phyloP scores from a whole-genome alignment of 2,797 vertebrate genomes.

The Thripadectes ignobilis region DNA sequence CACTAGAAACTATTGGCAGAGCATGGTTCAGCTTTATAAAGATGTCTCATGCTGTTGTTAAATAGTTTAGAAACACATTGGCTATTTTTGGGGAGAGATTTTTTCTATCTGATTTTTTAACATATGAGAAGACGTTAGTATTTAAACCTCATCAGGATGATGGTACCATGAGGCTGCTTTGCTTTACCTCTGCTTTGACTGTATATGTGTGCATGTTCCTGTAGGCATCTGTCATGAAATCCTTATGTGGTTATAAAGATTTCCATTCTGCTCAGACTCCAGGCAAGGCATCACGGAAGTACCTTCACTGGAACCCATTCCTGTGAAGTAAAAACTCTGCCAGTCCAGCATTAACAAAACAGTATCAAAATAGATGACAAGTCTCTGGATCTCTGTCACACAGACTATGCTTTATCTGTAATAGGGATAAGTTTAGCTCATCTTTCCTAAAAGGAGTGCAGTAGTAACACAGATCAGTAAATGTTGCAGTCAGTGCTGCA shows the following conservation, averaged over 20 bases:
- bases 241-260: slow-evolving; percentile 12
- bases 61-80: background rate
- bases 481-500: slow-evolving; percentile 12
- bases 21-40: background rate
- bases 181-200: background rate
- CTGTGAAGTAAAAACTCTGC: slow-evolving; percentile 16
- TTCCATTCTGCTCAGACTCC: slow-evolving; percentile 10
- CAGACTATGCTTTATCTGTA: background rate
- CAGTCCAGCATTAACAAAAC: slow-evolving; percentile 10
- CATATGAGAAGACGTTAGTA: background rate
- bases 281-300: slow-evolving; percentile 3
- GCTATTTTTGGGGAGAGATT: background rate
- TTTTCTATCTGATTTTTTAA: background rate
- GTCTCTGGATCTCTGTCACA: background rate
- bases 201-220: background rate
- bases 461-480: slow-evolving; percentile 14
- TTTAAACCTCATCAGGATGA: background rate
- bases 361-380: slow-evolving; percentile 3
- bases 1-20: background rate
- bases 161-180: background rate
- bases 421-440: background rate
- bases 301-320: background rate
- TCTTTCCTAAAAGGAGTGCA: background rate
- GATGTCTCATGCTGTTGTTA: background rate
- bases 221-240: slow-evolving; percentile 15